Base-by-base conservation (phyloP, 2,888 invertebrate species). In the Tortricodes alternella region DNA sequence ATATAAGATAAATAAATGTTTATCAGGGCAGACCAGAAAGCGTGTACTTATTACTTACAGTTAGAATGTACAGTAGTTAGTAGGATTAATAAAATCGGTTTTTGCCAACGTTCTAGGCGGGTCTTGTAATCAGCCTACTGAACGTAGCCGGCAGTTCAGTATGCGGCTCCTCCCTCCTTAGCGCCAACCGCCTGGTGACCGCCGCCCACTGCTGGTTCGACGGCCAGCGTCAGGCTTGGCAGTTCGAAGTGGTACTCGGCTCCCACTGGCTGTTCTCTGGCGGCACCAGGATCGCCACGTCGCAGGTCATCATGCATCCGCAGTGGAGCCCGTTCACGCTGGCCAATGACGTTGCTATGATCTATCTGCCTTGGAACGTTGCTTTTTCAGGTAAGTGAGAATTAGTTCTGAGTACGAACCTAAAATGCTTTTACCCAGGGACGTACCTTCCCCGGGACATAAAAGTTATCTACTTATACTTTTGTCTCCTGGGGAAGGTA, bases 141-240 rank as follows among this genome's bases (percentile, higher is more conserved):
- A 52, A 46, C 18, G 23, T 52, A 6, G 41, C 56, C 13, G 64
- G 62, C 8, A 51, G 49, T n/a, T 60, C 59, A 2, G 62, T 39
- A 16, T 64, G 64, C 38, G 64, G 64, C 0, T 55, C 59, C 8
- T 60, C 64, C 3, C 48, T 64, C 2, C 29, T 64, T 15, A 43
- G 41, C 21, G 44, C 57, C 27, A 56, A 55, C 21, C 51, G 63
- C 1, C 19, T 59, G 27, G 58, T 64, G 6, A 64, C 64, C 2
- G 64, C 64, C 2, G 64, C 60, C 2, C 64, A 64, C 46, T 64
- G 64, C 59, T 64, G 63, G 63, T 46, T 46, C 50, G 63, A 63
- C 41, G 62, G 62, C 1, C 1, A 0, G 39, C 48, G 51, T 46
- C 63, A 60, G 13, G 64, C 61, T 15, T 44, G 46, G 39, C 50